A percentile compares a stretch with the other conserved stretches of the same genome.
These are phyloP conservation scores for Metalampra italica DNA, from an alignment of 2,888 invertebrate genomes.

Conservation along the genomic window DNA sequence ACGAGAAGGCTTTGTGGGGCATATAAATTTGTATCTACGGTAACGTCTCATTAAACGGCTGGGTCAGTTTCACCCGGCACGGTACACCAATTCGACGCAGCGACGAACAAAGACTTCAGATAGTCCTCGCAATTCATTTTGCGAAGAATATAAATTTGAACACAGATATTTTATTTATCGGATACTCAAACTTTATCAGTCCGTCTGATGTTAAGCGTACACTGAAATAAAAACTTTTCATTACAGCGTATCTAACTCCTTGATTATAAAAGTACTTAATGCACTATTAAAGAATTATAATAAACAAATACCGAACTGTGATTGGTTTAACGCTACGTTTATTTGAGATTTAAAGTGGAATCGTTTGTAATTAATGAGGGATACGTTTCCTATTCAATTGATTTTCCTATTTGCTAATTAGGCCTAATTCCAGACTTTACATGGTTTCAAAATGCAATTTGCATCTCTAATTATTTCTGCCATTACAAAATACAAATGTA, in stretches of 20 bases:
- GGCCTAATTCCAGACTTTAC: neutral
- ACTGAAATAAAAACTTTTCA: too few species aligned
- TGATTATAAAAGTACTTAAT: too few species aligned
- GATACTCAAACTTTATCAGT: too few species aligned
- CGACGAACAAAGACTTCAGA: neutral
- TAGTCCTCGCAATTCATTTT: too few species aligned
- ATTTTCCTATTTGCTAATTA: constrained; percentile 12
- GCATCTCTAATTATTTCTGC: neutral
- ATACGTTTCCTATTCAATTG: constrained; percentile 9
- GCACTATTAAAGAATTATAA: too few species aligned
- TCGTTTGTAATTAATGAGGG: neutral
- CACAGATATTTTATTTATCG: too few species aligned
- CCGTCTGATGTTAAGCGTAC: too few species aligned
- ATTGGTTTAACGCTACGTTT: too few species aligned
- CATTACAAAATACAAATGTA: too few species aligned
- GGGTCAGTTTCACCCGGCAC: neutral
- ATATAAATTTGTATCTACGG: neutral
- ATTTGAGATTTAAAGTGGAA: neutral
- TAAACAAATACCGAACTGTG: too few species aligned
- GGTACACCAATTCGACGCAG: neutral
- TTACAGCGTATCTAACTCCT: too few species aligned
- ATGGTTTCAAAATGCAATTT: neutral
- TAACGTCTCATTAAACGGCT: constrained; percentile 1
- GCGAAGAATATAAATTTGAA: too few species aligned
- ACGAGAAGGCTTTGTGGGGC: neutral